These are phyloP conservation scores for Siderastrea radians DNA, from an alignment of 92 coral and sea anemone genomes.

Conservation along the genomic window DNA sequence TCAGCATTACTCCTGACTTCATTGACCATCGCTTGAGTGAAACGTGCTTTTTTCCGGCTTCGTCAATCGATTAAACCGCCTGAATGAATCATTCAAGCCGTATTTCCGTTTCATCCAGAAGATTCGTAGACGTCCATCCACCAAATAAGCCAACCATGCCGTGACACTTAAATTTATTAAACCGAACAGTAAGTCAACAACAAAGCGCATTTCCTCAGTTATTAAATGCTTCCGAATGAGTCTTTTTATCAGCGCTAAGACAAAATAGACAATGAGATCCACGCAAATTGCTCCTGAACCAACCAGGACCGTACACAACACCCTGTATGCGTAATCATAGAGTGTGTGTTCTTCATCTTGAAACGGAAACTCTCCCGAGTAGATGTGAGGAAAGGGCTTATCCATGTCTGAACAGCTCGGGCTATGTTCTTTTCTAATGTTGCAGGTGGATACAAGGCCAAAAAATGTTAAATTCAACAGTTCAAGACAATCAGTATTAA, in stretches of 20 bases:
- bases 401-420: slow-evolving; percentile 9
- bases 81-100: slow-evolving; percentile 49
- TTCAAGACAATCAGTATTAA: not conserved
- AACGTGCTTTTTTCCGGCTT: not conserved
- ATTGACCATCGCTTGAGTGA: not conserved
- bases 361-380: slow-evolving; percentile 10
- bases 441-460: not conserved
- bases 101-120: slow-evolving; percentile 56
- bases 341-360: slow-evolving; percentile 24
- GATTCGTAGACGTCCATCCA: slow-evolving; percentile 61
- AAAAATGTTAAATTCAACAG: not conserved
- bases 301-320: slow-evolving; percentile 53
- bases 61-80: no score
- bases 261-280: slow-evolving; percentile 56
- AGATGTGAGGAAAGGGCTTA: slow-evolving; percentile 20
- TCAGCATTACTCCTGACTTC: not conserved
- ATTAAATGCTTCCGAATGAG: slow-evolving; percentile 39
- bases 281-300: slow-evolving; percentile 70
- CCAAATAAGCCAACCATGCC: slow-evolving; percentile 55
- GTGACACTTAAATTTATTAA: slow-evolving; percentile 55
- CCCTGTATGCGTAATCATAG: slow-evolving; percentile 66
- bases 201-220: slow-evolving; percentile 67
- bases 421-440: not conserved
- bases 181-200: slow-evolving; percentile 63
- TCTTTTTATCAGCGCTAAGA: slow-evolving; percentile 21